Conservation (phyloP, 2,797 vertebrate species). For the Leptoclinus maculatus region DNA sequence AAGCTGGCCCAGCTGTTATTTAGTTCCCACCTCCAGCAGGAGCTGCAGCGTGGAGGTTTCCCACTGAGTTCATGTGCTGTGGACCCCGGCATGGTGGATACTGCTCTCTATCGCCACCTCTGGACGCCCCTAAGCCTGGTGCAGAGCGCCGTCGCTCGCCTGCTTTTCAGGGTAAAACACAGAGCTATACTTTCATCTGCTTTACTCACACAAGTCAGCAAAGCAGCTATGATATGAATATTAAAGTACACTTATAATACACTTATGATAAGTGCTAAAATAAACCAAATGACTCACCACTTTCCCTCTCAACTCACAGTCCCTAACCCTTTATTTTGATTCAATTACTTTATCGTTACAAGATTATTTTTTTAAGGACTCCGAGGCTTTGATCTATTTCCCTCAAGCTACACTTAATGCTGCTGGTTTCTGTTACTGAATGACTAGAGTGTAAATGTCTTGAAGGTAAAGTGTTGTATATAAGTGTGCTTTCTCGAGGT, state of each 20-base stretch:
- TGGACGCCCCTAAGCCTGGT: slow-evolving; percentile 77
- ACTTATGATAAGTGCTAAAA: neutral
- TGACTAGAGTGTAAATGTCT: neutral
- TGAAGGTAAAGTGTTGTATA: neutral
- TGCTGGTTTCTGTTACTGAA: slow-evolving; percentile 1
- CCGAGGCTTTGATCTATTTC: neutral
- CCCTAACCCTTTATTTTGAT: neutral
- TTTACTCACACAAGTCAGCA: neutral
- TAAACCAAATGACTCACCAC: neutral
- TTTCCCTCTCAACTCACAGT: neutral
- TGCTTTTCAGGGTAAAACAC: slow-evolving; percentile 88
- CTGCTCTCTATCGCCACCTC: slow-evolving; percentile 87
- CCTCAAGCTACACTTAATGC: neutral
- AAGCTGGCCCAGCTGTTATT: slow-evolving; percentile 93
- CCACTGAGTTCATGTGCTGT: slow-evolving; percentile 88
- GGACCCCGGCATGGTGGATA: slow-evolving; percentile 93
- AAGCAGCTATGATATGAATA: neutral
- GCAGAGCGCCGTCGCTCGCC: slow-evolving; percentile 75
- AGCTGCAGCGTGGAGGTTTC: slow-evolving; percentile 80
- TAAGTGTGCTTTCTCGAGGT: neutral
- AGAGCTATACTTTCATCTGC: neutral
- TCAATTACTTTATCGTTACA: neutral
- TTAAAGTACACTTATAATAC: neutral
- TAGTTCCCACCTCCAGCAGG: slow-evolving; percentile 87
- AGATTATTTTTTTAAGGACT: neutral